Evolutionary conservation across 2,113 vertebrate genomes (phyloP).

Genomic region (Coracopsis vasa): DNA sequence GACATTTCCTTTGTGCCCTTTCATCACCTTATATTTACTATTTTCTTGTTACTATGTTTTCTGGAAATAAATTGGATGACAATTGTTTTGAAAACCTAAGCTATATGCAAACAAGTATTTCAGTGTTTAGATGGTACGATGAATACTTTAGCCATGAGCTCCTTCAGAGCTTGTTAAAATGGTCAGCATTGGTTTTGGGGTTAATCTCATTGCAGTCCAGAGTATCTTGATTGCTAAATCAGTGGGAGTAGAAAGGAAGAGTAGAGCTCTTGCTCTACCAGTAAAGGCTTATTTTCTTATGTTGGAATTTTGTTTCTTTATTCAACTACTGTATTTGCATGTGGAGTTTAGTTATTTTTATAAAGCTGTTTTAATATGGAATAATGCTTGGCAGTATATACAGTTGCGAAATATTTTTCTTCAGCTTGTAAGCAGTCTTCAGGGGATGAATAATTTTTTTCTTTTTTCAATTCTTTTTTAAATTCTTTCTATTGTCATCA

Average conservation of each 20-base stretch:
- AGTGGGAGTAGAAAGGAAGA: not conserved
- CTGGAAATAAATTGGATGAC: not conserved
- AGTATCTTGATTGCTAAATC: not conserved
- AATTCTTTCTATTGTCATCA: not conserved
- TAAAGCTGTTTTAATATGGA: not conserved
- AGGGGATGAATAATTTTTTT: not conserved
- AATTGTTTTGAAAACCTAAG: slow-evolving; percentile 1
- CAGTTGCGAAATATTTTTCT: not conserved
- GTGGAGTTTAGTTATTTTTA: not conserved
- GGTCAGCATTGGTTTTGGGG: not conserved
- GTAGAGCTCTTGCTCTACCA: not conserved
- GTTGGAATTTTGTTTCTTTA: not conserved
- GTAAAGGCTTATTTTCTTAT: not conserved
- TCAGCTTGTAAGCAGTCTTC: not conserved
- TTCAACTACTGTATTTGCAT: not conserved
- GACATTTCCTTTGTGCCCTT: not conserved
- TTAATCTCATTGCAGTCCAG: not conserved
- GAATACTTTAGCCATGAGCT: not conserved
- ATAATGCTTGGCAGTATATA: not conserved
- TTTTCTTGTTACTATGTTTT: not conserved
- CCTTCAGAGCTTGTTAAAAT: slow-evolving; percentile 4
- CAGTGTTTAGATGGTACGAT: not conserved
- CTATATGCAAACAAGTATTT: not conserved
- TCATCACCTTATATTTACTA: not conserved
- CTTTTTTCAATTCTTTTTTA: not conserved